Base-by-base conservation (phyloP, 2,113 vertebrate species). In the chimpanzee (Pan troglodytes) region DNA sequence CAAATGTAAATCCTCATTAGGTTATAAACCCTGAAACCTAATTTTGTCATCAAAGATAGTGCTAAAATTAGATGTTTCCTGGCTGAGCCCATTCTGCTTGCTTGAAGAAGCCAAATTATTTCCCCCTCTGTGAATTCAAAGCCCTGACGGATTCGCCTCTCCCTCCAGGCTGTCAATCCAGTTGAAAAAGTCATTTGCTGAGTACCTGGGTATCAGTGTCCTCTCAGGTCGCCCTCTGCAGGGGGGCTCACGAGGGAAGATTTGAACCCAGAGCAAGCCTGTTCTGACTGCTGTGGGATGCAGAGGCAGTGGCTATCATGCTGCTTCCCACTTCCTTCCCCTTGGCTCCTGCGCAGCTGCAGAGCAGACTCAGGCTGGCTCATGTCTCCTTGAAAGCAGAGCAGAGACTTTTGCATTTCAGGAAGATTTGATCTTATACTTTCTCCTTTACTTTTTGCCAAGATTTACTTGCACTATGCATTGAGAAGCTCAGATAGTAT, bases 1-100 rank as follows among this genome's bases (percentile, higher is more conserved):
- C 89, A 92, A 79, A 79, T 97, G 82, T 87, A 90, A 80, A 92
- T 80, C 68, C 84, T 84, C 91, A 95, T 97, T 96, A 81, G 92
- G 96, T 88, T 78, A 82, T 90, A 75, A 92, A 75, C 82, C 88
- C 52, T 14, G 18, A 72, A 81, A n/a, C n/a, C n/a, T n/a, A n/a
- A 59, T 45, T 86, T 38, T 73, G 84, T 79, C 92, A 92, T 92
- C 97, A 97, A 96, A 96, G 90, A 52, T 1, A 40, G 72, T 23
- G 80, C 96, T 97, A 96, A 97, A 93, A 94, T 32, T 35, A 80
- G 90, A 61, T 76, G 67, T 55, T 81, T 96, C 81, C 86, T 90
- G 43, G 70, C 83, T 55, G 95, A 90, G 81, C 23, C 50, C 40
- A 18, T 45, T 6, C 38, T 14, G 76, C 48, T 79, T 48, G 27